Evolutionary conservation across 2,797 vertebrate species (phyloP), one percentile per base, ranked within the genome.

Genomic region (Lepus townsendii): DNA sequence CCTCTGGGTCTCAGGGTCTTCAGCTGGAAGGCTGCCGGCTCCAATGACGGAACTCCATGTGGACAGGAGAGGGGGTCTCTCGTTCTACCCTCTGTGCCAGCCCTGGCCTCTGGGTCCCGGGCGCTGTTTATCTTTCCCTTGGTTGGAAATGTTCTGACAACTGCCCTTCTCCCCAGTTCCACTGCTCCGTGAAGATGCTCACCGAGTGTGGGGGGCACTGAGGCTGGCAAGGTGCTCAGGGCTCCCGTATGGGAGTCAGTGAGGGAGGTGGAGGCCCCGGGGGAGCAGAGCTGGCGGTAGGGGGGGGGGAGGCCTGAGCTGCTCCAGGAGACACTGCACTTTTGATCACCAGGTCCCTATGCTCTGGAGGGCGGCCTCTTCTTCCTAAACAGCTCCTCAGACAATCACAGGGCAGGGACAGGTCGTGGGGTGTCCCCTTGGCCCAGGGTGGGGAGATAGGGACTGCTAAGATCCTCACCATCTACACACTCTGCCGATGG

Each of bases 241-340:
- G 26, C 35, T 12, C 14, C 50, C 66, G 62, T n/a, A 16, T 30
- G 16, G 13, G 57, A 19, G 26, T 75, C 6, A 1, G 42, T 32
- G 32, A 20, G 38, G 66, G 54, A 91, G 54, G 42, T 7, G 42
- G 42, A 42, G 42, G 42, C 42, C 42, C 42, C 7, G 83, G 32
- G 10, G 27, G 8, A 7, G 16, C n/a, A 60, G 52, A 24, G 65
- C 24, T n/a, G 87, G 17, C 2, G 71, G 89, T 30, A n/a, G n/a
- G 47, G 62, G 77, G 22, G 32, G 1, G 26, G 1, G 32, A 50
- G 42, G 4, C 19, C 10, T 16, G 54, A 5, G 52, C 16, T 20
- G 19, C 27, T 0, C 0, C 47, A 1, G 12, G 50, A 47, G 35
- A 69, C 26, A 1, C 68, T 5, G 35, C 62, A 20, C 69, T 22